Base-by-base conservation (phyloP, 35 echinoderm and acorn worm genomes). In the Heliocidaris erythrogramma region DNA sequence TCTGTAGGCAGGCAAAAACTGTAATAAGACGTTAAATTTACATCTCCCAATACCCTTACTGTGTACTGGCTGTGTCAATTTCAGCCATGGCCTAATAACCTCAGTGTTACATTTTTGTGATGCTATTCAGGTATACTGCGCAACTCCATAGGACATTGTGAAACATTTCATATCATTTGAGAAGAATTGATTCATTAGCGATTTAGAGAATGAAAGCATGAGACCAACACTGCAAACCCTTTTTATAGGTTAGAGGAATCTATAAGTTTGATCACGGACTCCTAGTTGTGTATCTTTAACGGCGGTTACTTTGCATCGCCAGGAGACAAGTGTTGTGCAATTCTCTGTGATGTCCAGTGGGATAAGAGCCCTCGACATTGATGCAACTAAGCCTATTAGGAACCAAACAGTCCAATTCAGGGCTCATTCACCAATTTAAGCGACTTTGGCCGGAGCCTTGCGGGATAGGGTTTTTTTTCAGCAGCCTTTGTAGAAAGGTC, bases 401-500 rank as follows among this genome's bases (percentile, higher is more conserved):
- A 78, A 27, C 21, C 65, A 78, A 78, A 78, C 65, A 5, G 65
- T 78, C 65, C 65, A 78, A 78, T 78, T 78, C 27, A 24, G 27
- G 65, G 65, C 65, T 78, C 65, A 24, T 78, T 78, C 65, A 6
- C 65, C 65, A 21, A 78, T 21, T 78, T 78, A 78, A 78, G 65
- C 65, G 65, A 78, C 65, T 27, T 27, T 78, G 65, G 65, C 65
- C 65, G 7, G 18, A 78, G 27, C 3, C 21, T 78, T 24, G 17
- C 27, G 21, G 65, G 65, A 78, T 78, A 78, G 65, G 21, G n/a
- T n/a, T 7, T 7, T 78, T 78, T 24, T n/a, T n/a, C 21, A 78
- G 18, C 65, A 78, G 65, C 65, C 65, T 27, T 78, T 78, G 65
- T 78, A 78, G 65, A 78, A 78, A 78, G 65, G 65, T 78, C 65